phyloP scores from a whole-genome alignment of 2,888 invertebrate genomes.

The Drosophila longiperda region DNA sequence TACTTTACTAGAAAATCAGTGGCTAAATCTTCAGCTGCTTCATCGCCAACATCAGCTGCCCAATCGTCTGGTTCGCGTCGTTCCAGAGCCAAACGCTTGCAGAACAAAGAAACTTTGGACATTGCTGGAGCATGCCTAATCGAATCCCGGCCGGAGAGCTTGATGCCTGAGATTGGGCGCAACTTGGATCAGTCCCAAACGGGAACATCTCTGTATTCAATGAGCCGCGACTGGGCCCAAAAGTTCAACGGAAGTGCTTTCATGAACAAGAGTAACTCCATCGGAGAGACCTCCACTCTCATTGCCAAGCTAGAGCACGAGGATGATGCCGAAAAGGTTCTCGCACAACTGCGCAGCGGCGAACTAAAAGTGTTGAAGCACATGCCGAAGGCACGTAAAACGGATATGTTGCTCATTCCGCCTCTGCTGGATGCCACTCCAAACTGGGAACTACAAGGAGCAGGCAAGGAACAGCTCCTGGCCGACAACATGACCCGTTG shows the following conservation, averaged over 20 bases:
- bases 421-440: background rate
- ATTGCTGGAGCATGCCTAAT: background rate
- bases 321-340: conserved; percentile 4
- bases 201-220: background rate
- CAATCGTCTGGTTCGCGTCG: background rate
- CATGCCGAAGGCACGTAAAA: background rate
- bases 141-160: background rate
- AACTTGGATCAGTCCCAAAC: background rate
- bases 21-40: background rate
- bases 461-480: background rate
- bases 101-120: background rate
- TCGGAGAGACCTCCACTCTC: background rate
- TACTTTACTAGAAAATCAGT: background rate
- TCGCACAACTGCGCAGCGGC: background rate
- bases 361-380: background rate
- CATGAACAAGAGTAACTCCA: background rate
- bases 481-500: background rate
- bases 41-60: background rate
- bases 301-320: background rate
- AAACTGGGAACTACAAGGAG: background rate
- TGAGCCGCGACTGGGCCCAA: background rate
- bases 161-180: background rate
- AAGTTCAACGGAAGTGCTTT: background rate
- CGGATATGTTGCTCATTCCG: background rate
- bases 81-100: background rate